Evolutionary conservation across 2,888 invertebrate genomes (phyloP).

Genomic region (Yponomeuta malinellus): DNA sequence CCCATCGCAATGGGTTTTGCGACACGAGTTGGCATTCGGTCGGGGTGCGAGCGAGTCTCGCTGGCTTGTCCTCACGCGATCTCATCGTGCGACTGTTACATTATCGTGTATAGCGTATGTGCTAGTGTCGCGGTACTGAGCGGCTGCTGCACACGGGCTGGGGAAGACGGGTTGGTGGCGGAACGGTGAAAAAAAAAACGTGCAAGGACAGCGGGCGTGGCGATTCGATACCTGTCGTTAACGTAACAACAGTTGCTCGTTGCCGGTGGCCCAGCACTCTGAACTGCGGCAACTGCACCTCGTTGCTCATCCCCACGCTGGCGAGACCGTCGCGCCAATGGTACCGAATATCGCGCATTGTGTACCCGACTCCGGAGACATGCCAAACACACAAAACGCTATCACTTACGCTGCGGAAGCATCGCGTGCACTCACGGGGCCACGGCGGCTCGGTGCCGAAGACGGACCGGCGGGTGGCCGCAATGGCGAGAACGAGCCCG

Average conservation of each 20-base stretch:
- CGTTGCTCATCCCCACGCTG: slow-evolving; percentile 96
- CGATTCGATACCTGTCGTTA: slow-evolving; percentile 92
- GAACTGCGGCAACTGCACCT: slow-evolving; percentile 97
- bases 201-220: slow-evolving; percentile 56
- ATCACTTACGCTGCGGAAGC: slow-evolving; percentile 73
- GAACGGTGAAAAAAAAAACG: slow-evolving; percentile 51
- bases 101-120: slow-evolving; percentile 64
- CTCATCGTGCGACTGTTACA: slow-evolving; percentile 58
- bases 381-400: slow-evolving; percentile 76
- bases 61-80: slow-evolving; percentile 57
- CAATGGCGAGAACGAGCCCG: slow-evolving; percentile 36
- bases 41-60: slow-evolving; percentile 61
- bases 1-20: slow-evolving; percentile 75
- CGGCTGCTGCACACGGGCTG: slow-evolving; percentile 68
- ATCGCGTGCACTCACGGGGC: slow-evolving; percentile 43
- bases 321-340: slow-evolving; percentile 95
- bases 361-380: slow-evolving; percentile 92
- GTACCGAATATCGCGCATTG: slow-evolving; percentile 98
- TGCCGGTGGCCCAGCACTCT: slow-evolving; percentile 97
- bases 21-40: slow-evolving; percentile 65
- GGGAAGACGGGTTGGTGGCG: slow-evolving; percentile 68
- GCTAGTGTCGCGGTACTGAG: slow-evolving; percentile 64
- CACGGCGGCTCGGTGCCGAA: slow-evolving; percentile 35
- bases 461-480: slow-evolving; percentile 43
- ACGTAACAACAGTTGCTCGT: slow-evolving; percentile 94